Base-by-base conservation (phyloP, 2,113 vertebrate species). In the Oreotrochilus melanogaster region DNA sequence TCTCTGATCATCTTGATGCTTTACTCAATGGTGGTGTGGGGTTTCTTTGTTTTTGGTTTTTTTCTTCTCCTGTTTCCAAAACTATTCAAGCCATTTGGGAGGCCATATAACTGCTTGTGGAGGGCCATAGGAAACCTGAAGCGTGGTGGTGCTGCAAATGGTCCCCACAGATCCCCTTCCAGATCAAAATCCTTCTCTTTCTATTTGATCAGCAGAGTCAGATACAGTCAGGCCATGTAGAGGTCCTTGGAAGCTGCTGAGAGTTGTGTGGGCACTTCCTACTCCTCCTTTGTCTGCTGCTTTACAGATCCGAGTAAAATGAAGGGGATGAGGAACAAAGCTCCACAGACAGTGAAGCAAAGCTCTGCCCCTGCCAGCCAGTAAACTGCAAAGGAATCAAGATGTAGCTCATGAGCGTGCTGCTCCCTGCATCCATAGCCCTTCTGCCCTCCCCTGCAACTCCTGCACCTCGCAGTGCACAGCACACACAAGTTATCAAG, bases 361-460 rank as follows among this genome's bases (percentile, higher is more conserved):
- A 95, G 58, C 83, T 98, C 97, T 18, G 98, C 98, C 67, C 99
- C 99, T 1, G 98, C 98, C 95, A 99, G 97, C 99, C 99, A 99
- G 96, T 99, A 99, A 71, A 98, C 99, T 99, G 98, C 24, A 93
- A 97, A 88, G 61, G 51, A 76, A 96, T 92, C 21, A 25, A 48
- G 87, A 35, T 8, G 8, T 2, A 17, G 7, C 11, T 18, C 0
- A 2, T 92, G 53, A 92, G 4, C 9, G 8, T 9, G 6, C 22
- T 23, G 16, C 47, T 28, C 42, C 56, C 2, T 19, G 23, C 12
- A 6, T 2, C 1, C 3, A 1, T 4, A 16, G 7, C 4, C 21
- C 61, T 4, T 7, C 39, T 21, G n/a, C 19, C 24, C 12, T 24
- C 4, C 0, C 45, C 8, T 8, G 2, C 14, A 53, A 3, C 50